Evolutionary conservation across 2,113 vertebrate genomes (phyloP).

Genomic region (Castor canadensis): DNA sequence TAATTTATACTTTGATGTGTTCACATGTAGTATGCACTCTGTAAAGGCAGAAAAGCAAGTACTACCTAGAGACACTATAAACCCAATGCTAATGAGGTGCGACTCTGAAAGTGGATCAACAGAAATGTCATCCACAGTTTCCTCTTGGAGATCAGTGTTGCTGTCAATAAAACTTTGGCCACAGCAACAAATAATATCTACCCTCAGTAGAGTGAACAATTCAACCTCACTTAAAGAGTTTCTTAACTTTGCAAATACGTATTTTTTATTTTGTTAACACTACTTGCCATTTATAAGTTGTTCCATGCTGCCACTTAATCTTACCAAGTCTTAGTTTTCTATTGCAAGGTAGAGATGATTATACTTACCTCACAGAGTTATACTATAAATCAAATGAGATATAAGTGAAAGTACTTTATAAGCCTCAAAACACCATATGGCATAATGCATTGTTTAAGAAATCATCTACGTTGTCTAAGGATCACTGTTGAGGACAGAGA

Average conservation of each 20-base stretch:
- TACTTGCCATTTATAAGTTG: background rate
- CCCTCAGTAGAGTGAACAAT: background rate
- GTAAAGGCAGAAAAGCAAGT: background rate
- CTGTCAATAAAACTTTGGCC: background rate
- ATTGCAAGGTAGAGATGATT: background rate
- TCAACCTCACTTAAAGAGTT: background rate
- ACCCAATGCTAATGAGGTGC: background rate
- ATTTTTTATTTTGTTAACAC: background rate
- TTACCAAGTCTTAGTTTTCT: background rate
- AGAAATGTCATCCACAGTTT: background rate
- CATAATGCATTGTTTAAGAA: constrained; percentile 19
- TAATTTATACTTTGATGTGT: background rate
- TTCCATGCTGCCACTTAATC: background rate
- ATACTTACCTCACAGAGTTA: background rate
- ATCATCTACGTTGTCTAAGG: background rate
- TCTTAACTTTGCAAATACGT: background rate
- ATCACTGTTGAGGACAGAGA: background rate
- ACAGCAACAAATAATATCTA: background rate
- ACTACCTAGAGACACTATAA: background rate
- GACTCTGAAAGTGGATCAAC: background rate
- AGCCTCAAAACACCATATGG: background rate
- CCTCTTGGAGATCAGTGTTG: background rate
- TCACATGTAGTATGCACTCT: background rate
- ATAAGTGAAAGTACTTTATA: constrained; percentile 35
- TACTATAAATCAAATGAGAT: constrained; percentile 5